Evolutionary conservation across 2,888 invertebrate species (phyloP), one percentile per base, ranked within the genome.

Genomic region (Sycophila texana): DNA sequence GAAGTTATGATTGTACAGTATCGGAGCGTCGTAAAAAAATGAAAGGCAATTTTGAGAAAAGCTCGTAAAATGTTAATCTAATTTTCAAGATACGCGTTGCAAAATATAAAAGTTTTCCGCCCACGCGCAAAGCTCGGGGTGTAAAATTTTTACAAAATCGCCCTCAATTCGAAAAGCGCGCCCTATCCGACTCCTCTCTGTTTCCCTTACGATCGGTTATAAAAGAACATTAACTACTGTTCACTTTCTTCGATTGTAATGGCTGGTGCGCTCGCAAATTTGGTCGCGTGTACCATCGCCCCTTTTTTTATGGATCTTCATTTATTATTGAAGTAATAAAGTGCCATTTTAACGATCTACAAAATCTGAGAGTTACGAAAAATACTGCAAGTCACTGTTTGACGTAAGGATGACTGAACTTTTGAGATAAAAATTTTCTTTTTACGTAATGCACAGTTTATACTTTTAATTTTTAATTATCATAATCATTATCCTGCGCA

Each of bases 21-120:
- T 63, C 61, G 73, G 61, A 22, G 13, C 39, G 39, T 47, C 72
- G 60, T 73, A 72, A 73, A 73, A 73, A 73, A 73, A 61, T 63
- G 63, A 73, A 73, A 65, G 30, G 73, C 63, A 65, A 73, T 73
- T 73, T 73, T 73, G 55, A 55, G 73, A 73, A 65, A 73, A 73
- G 73, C 73, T 73, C 73, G 73, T 65, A 65, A 73, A 73, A 55
- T 55, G 63, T 14, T 73, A 73, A 73, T 73, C 73, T 39, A 20
- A 65, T 47, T 73, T 65, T 73, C 55, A 55, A 73, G 55, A 53
- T 73, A 55, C 39, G 49, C 16, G 18, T 55, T 73, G 53, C 63
- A 18, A 73, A 73, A 73, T 53, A 61, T 63, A 63, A 73, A 73
- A 73, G 18, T 53, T 63, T 63, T 13, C 39, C 39, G 39, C 39